These are phyloP conservation scores for Paradisaea rubra DNA, from an alignment of 2,113 vertebrate genomes.

Conservation along the genomic window DNA sequence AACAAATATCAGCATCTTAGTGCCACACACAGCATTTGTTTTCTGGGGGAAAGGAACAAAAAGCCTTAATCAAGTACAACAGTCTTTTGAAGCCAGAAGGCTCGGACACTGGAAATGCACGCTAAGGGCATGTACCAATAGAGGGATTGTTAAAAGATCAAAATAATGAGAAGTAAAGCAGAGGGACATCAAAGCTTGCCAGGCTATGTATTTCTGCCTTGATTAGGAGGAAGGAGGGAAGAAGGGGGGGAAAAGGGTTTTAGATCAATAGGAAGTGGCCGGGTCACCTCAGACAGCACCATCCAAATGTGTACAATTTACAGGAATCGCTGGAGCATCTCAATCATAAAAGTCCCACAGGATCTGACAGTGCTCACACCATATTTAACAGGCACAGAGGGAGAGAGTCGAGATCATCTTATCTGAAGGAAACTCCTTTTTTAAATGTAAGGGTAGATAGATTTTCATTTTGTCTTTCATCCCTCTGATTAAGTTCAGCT, in stretches of 20 bases:
- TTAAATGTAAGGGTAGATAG: slow-evolving; percentile 39
- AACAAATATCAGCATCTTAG: not conserved
- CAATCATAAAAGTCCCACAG: slow-evolving; percentile 28
- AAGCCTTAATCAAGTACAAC: not conserved
- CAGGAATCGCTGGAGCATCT: slow-evolving; percentile 10
- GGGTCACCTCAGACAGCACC: not conserved
- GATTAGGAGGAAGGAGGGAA: slow-evolving; percentile 22
- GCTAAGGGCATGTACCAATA: not conserved
- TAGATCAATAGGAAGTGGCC: slow-evolving; percentile 53
- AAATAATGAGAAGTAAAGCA: slow-evolving; percentile 48
- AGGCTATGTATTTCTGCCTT: slow-evolving; percentile 37
- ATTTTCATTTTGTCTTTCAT: slow-evolving; percentile 50
- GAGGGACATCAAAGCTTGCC: slow-evolving; percentile 56
- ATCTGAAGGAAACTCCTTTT: slow-evolving; percentile 54
- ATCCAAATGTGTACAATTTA: slow-evolving; percentile 42
- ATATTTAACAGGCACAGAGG: slow-evolving; percentile 48
- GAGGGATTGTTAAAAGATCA: slow-evolving; percentile 48
- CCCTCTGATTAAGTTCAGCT: slow-evolving; percentile 44
- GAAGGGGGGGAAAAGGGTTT: not conserved
- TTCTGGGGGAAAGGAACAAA: not conserved
- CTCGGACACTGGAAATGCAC: not conserved
- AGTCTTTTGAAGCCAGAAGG: slow-evolving; percentile 29
- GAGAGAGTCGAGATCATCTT: not conserved
- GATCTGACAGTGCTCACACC: slow-evolving; percentile 28
- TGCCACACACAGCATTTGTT: not conserved